Base-by-base conservation (phyloP, 2,888 invertebrate species). In the Chelonus formosanus region DNA sequence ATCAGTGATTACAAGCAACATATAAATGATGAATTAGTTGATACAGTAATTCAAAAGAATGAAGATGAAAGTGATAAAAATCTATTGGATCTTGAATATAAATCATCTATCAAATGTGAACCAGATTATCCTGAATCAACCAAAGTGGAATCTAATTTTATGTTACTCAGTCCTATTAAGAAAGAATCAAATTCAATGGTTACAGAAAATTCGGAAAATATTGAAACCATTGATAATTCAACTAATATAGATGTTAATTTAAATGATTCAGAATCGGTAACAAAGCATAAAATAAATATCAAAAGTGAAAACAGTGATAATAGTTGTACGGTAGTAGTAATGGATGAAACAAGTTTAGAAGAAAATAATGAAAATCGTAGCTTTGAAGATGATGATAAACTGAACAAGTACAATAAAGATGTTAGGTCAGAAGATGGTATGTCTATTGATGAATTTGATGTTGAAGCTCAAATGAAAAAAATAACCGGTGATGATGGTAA, bases 401-500 rank as follows among this genome's bases (percentile, higher is more conserved):
- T 59, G 3, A 40, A 4, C 6, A 32, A 3, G 5, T 58, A 35
- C 47, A 68, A 54, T 44, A 77, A 74, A 1, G 79, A 80, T 2
- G 66, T 67, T 1, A 76, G 69, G 31, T 78, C 75, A 5, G 80
- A 80, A 5, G 79, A 79, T 20, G 76, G 74, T 8, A 70, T 68
- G 43, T 80, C 80, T n/a, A 80, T 83, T 64, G 83, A 83, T 32
- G 83, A 84, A 45, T 84, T 83, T 43, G 83, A 84, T 50, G 82
- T 84, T 3, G 83, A 84, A 63, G 83, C 83, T 3, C 83, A 84
- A 59, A 84, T 84, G 80, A 84, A 81, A 67, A 83, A 80, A 65
- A 80, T 84, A 40, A 83, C 83, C 0, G 83, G 83, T 0, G 83
- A 83, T 53, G 83, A 84, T 44, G 83, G 83, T 0, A 77, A 83